Percentiles rank a stretch among this genome's conserved stretches.
Conservation (phyloP, 2,113 vertebrate species). For the Copsychus sechellarum region DNA sequence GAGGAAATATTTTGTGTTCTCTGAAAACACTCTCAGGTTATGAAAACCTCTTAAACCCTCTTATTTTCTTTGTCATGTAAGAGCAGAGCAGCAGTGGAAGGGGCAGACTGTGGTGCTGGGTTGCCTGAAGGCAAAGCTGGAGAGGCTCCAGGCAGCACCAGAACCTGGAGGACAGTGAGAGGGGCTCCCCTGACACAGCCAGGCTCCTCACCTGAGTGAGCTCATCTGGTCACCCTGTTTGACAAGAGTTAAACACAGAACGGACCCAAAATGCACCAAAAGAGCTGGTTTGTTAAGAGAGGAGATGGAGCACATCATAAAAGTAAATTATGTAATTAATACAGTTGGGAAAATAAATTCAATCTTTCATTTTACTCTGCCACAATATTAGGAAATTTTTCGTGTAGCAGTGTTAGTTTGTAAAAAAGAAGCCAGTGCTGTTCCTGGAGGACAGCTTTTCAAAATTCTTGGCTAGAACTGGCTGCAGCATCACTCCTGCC, state of each 20-base stretch:
- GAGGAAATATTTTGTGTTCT: neutral
- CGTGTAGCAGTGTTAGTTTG: neutral
- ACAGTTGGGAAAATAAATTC: neutral
- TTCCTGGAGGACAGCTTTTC: neutral
- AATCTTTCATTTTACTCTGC: neutral
- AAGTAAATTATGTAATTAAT: neutral
- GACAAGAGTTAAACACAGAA: neutral
- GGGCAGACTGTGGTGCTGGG: fast-evolving
- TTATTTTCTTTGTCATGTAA: neutral
- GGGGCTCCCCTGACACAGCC: fast-evolving
- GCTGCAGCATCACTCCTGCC: neutral
- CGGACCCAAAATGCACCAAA: neutral
- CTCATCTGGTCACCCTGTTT: neutral
- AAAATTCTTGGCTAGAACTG: neutral
- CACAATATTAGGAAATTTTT: neutral
- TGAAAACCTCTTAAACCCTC: neutral
- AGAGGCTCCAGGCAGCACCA: neutral
- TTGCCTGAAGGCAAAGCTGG: neutral
- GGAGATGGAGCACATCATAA: neutral
- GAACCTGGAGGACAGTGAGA: neutral
- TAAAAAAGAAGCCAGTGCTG: neutral
- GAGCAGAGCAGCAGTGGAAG: neutral
- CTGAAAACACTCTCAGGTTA: neutral
- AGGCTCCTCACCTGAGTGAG: neutral
- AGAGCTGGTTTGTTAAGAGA: neutral